Evolutionary conservation across 2,888 invertebrate species (phyloP).

Genomic region (Euzophera pinguis): DNA sequence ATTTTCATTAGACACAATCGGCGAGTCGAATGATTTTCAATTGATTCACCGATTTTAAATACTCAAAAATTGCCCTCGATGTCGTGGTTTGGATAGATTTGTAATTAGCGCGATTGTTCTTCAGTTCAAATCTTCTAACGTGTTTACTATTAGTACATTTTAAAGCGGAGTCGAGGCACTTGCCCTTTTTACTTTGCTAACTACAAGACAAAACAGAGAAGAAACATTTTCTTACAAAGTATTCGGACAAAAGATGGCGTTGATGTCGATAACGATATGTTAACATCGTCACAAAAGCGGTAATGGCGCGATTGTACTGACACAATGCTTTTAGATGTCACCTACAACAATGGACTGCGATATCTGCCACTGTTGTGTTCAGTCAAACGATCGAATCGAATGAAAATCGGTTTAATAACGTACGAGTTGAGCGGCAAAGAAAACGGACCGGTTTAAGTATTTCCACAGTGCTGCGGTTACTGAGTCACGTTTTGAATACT

Average conservation of each 20-base stretch:
- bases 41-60: no score
- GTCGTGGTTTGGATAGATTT: no score
- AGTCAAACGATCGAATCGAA: conserved; percentile 56
- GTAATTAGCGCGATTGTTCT: no score
- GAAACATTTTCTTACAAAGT: conserved; percentile 58
- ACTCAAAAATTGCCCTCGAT: no score
- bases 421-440: neutral
- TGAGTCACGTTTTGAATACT: no score
- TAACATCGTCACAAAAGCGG: conserved; percentile 77
- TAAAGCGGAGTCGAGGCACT: neutral
- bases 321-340: conserved; percentile 23
- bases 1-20: no score
- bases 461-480: no score
- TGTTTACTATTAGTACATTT: neutral
- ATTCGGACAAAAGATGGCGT: conserved; percentile 76
- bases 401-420: conserved; percentile 44
- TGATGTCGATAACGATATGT: conserved; percentile 79
- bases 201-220: conserved; percentile 35
- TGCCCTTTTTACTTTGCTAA: neutral
- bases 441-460: no score
- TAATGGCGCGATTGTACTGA: conserved; percentile 75
- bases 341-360: conserved; percentile 21
- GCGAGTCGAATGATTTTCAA: no score
- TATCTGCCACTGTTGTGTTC: conserved; percentile 44
- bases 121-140: no score